phyloP scores from a whole-genome alignment of 2,797 vertebrate genomes.

The Enteromius afrohamiltoni region DNA sequence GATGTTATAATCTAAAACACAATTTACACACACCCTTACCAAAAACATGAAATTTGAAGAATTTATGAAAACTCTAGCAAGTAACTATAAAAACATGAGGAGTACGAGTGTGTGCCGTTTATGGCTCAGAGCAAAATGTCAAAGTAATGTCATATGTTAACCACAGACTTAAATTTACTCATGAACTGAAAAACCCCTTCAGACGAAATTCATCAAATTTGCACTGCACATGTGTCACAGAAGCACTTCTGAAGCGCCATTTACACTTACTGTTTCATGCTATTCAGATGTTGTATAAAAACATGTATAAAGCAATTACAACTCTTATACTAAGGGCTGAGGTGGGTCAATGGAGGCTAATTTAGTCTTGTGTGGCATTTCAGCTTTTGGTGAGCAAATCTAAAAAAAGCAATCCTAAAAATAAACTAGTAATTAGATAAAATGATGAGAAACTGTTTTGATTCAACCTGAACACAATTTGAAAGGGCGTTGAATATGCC shows the following conservation, averaged over 20 bases:
- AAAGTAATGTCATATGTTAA: not conserved
- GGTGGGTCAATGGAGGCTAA: not conserved
- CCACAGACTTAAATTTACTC: not conserved
- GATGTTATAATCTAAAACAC: not conserved
- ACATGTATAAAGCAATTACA: not conserved
- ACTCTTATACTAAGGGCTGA: not conserved
- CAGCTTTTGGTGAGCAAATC: not conserved
- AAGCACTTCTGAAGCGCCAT: not conserved
- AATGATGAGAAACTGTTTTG: not conserved
- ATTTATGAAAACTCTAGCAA: not conserved
- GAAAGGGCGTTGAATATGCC: not conserved
- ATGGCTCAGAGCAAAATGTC: not conserved
- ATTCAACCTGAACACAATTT: not conserved
- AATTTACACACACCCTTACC: not conserved
- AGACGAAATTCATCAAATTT: not conserved
- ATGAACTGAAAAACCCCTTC: not conserved
- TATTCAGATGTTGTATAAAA: not conserved
- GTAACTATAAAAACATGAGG: not conserved
- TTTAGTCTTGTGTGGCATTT: not conserved
- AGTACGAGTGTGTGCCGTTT: not conserved
- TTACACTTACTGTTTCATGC: not conserved
- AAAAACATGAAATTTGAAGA: not conserved
- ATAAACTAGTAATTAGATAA: not conserved
- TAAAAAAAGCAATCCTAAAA: no score
- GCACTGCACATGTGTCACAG: not conserved